phyloP scores from a whole-genome alignment of 2,113 vertebrate species.

The Azemiops feae region DNA sequence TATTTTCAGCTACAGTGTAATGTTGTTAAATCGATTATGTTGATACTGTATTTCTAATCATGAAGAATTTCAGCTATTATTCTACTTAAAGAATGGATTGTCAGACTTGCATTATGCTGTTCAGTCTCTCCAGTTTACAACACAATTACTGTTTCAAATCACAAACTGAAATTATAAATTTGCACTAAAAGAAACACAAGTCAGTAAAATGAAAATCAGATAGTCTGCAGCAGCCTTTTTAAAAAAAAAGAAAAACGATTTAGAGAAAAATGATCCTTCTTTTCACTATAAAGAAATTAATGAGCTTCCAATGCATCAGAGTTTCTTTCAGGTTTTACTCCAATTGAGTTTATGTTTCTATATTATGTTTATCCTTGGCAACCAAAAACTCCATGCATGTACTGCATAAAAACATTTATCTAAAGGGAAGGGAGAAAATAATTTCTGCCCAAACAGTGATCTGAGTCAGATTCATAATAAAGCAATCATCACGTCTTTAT shows the following conservation, averaged over 20 bases:
- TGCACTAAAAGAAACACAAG: slow-evolving; percentile 43
- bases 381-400: neutral
- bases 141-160: slow-evolving; percentile 64
- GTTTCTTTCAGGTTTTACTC: neutral
- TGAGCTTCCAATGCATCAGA: neutral
- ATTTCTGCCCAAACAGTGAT: neutral
- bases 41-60: slow-evolving; percentile 73
- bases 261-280: neutral
- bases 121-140: slow-evolving; percentile 57
- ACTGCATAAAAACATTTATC: neutral
- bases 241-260: no score
- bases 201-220: slow-evolving; percentile 40
- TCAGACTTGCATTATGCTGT: slow-evolving; percentile 63
- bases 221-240: neutral
- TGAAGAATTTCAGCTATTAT: slow-evolving; percentile 69
- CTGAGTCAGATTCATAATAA: neutral
- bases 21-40: slow-evolving; percentile 71
- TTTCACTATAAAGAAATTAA: neutral
- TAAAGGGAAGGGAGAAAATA: neutral
- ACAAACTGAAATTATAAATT: slow-evolving; percentile 55
- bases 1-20: slow-evolving; percentile 67
- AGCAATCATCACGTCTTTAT: neutral
- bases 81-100: slow-evolving; percentile 56
- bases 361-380: neutral
- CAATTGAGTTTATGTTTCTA: neutral